phyloP scores from a whole-genome alignment of 2,888 invertebrate genomes.

The Conchocele bisecta region DNA sequence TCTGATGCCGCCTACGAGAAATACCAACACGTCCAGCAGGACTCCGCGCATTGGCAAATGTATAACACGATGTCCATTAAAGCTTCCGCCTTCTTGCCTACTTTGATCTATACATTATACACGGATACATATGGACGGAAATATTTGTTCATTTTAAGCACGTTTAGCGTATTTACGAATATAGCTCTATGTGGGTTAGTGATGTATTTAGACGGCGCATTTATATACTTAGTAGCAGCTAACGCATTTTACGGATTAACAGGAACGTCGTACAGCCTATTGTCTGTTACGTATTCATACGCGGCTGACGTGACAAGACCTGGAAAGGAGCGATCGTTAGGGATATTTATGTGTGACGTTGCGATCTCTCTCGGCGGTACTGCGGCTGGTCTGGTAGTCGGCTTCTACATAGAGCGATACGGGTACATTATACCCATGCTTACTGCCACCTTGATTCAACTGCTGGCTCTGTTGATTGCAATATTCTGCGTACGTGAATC shows the following conservation, averaged over 20 bases:
- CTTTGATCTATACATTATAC: conserved; percentile 24
- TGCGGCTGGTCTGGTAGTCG: conserved; percentile 10
- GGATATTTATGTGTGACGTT: conserved; percentile 5
- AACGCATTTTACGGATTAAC: conserved; percentile 28
- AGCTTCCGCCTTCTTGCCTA: conserved; percentile 9
- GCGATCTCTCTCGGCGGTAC: conserved; percentile 6
- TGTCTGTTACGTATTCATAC: conserved; percentile 18
- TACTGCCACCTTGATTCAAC: conserved; percentile 12
- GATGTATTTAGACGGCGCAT: conserved; percentile 24
- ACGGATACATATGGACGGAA: conserved; percentile 36
- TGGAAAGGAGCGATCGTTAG: conserved; percentile 20
- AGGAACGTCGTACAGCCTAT: conserved; percentile 21
- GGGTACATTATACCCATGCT: conserved; percentile 26
- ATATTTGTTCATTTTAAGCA: conserved; percentile 28
- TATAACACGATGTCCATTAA: conserved; percentile 22
- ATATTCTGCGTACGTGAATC: conserved; percentile 32
- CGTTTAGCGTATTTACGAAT: conserved; percentile 17
- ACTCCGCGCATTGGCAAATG: conserved; percentile 37
- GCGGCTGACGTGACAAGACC: conserved; percentile 28
- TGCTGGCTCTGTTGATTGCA: conserved; percentile 9
- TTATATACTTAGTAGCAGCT: conserved; percentile 10
- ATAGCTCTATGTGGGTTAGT: not conserved
- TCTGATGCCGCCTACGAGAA: conserved; percentile 25
- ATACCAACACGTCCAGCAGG: conserved; percentile 30
- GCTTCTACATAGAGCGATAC: conserved; percentile 19